A percentile compares a stretch with the other conserved stretches of the same genome.
Evolutionary conservation across 2,113 vertebrate species (phyloP).

Genomic region (Orycteropus afer): DNA sequence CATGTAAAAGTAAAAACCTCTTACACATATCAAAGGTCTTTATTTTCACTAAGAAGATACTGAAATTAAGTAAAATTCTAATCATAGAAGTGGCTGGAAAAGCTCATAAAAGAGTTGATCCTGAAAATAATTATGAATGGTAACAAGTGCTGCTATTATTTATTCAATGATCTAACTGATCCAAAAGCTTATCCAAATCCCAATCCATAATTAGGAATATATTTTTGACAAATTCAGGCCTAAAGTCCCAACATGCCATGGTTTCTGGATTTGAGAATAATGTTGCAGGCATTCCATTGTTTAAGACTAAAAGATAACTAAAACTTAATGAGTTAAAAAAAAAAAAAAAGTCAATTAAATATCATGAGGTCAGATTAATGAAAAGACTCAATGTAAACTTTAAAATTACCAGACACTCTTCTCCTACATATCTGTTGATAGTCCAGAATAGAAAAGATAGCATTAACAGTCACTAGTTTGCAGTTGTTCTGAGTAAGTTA

Average conservation of each 20-base stretch:
- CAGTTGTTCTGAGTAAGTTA: slow-evolving; percentile 35
- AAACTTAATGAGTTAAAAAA: neutral
- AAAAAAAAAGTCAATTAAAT: neutral
- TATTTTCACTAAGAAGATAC: slow-evolving; percentile 45
- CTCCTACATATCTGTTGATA: neutral
- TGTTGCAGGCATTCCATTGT: neutral
- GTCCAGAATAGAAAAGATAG: neutral
- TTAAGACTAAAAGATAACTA: neutral
- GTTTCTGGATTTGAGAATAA: slow-evolving; percentile 33
- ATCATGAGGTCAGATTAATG: neutral
- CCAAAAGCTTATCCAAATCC: slow-evolving; percentile 29
- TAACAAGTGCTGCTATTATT: neutral
- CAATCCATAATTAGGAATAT: neutral
- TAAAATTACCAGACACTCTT: neutral
- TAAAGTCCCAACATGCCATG: neutral
- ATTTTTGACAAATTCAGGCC: neutral
- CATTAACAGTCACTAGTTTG: neutral
- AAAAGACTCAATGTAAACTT: neutral
- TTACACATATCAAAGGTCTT: neutral
- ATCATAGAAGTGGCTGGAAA: neutral
- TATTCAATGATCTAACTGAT: neutral
- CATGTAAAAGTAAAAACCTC: slow-evolving; percentile 39
- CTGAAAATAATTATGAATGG: slow-evolving; percentile 38
- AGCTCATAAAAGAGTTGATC: neutral
- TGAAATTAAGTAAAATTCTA: slow-evolving; percentile 19